A percentile compares a stretch with the other conserved stretches of the same genome.
Evolutionary conservation across 2,888 invertebrate species (phyloP).

Genomic region (Tachina lurida): DNA sequence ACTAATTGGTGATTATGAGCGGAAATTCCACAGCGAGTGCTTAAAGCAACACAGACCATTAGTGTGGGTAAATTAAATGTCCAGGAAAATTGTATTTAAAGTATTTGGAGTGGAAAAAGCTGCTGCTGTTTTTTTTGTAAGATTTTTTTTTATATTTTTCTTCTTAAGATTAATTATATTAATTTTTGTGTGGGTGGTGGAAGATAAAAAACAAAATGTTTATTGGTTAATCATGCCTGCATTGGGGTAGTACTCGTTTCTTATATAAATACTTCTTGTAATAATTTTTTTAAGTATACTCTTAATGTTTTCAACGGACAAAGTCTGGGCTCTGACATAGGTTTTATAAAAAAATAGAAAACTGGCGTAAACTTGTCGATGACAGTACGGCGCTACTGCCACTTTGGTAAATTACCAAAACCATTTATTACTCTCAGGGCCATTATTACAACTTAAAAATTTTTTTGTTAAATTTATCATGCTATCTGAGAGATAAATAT

Average conservation of each 20-base stretch:
- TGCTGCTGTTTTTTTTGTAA: background rate
- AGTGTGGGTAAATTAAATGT: conserved; percentile 23
- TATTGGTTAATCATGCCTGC: background rate
- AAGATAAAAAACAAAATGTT: background rate
- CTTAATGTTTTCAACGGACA: no score
- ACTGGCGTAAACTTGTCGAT: no score
- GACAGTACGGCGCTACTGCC: no score
- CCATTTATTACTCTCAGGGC: no score
- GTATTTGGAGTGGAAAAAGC: background rate
- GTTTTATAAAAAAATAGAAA: no score
- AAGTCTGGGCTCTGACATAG: no score
- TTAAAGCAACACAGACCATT: background rate
- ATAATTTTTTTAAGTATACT: background rate
- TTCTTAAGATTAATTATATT: conserved; percentile 43
- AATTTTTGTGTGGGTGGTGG: conserved; percentile 12
- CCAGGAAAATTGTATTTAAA: background rate
- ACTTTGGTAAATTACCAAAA: no score
- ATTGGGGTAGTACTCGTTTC: background rate
- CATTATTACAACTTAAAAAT: no score
- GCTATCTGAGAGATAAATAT: no score
- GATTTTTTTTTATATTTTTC: conserved; percentile 7
- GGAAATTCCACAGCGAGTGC: conserved; percentile 72
- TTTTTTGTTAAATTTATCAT: no score
- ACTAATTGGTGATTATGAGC: conserved; percentile 82
- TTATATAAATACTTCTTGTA: background rate